These are phyloP conservation scores for Bugulina stolonifera DNA, from an alignment of 2,888 invertebrate genomes.

Conservation along the genomic window DNA sequence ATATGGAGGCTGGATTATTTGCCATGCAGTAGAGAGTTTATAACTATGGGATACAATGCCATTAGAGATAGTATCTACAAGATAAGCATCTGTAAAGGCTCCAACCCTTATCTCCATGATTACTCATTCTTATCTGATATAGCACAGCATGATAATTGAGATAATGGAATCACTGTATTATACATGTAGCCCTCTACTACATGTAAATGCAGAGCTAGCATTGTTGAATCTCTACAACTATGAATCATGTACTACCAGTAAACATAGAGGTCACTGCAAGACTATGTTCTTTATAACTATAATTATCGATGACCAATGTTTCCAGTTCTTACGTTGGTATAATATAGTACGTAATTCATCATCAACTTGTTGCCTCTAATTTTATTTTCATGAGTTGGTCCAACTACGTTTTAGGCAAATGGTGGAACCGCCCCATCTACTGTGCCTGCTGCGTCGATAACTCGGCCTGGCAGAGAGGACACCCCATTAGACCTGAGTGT, in stretches of 20 bases:
- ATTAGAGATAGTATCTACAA: neutral
- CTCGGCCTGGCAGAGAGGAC: neutral
- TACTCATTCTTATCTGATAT: neutral
- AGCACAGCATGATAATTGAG: neutral
- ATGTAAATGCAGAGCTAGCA: too few relatives aligned
- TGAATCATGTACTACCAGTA: neutral
- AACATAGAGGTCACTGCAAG: neutral
- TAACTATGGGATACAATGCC: neutral
- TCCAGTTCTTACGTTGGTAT: too few relatives aligned
- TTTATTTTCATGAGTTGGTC: too few relatives aligned
- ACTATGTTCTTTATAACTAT: too few relatives aligned
- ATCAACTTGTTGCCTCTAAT: too few relatives aligned
- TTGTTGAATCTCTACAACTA: too few relatives aligned
- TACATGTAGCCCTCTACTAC: neutral
- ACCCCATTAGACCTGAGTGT: conserved; percentile 11
- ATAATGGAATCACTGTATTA: neutral
- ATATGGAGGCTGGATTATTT: too few relatives aligned
- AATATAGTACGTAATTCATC: too few relatives aligned
- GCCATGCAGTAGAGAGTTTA: too few relatives aligned
- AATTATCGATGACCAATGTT: too few relatives aligned
- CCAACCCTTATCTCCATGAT: neutral
- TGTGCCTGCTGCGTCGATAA: neutral
- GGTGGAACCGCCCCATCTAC: neutral
- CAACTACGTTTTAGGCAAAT: neutral
- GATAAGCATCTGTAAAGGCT: neutral